Evolutionary conservation across 1,140 invertebrate genomes (phyloP), one percentile per base, ranked within the genome.

Genomic region (Zeugodacus cucurbitae): DNA sequence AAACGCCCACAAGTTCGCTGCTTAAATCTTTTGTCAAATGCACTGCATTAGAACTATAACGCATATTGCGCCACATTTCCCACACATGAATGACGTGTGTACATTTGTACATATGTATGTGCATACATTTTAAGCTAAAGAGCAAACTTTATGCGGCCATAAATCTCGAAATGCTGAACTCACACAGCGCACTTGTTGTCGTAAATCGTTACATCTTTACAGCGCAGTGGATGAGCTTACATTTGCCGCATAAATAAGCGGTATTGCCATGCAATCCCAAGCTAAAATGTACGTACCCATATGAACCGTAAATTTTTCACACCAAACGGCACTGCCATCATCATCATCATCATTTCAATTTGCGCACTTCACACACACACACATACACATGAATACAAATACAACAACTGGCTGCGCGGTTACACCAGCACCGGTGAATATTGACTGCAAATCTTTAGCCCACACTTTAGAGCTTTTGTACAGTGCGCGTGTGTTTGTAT

Each of bases 281-380:
- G 34, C 34, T 20, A 74, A 29, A 74, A 67, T 29, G 26, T 14
- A 34, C 11, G 29, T 67, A 5, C 64, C 26, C 2, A 67, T 67
- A 67, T 67, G 67, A 74, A 37, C 34, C 20, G 67, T 74, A 74
- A n/a, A 74, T 74, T 37, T 74, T 74, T 74, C 67, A 74, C 67
- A 74, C 67, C 34, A 74, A 41, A 74, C 2, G 14, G 22, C 67
- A 7, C 20, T 74, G 64, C 34, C 29, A 74, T 74, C 34, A 37
- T 74, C 67, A 74, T 74, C 29, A 74, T 74, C 34, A 37, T 74
- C 67, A 74, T 74, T 74, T 3, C 32, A 41, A 74, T 74, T 74
- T 41, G 14, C 67, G 20, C 34, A 34, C 6, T 54, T 54, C 17
- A 74, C 34, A 6, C 29, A 14, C 34, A 74, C 37, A 41, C 34